A percentile compares a stretch with the other conserved stretches of the same genome.
These are phyloP conservation scores for Tachina lurida DNA, from an alignment of 2,888 invertebrate genomes.

Conservation along the genomic window DNA sequence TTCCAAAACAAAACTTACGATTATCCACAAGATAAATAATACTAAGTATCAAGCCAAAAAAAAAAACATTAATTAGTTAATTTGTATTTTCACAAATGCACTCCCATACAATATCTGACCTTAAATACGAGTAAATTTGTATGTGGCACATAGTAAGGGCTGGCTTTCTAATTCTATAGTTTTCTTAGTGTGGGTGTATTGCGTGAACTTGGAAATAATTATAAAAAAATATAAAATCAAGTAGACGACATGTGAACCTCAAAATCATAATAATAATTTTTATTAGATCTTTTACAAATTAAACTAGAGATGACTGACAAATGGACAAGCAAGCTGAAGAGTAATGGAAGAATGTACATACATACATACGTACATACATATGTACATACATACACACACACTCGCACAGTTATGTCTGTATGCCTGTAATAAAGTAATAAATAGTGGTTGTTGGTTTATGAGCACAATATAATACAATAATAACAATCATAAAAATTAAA, in stretches of 20 bases:
- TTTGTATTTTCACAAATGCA: neutral
- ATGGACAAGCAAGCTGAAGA: neutral
- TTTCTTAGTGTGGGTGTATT: constrained; percentile 13
- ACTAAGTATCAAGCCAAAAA: neutral
- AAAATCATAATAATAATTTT: constrained; percentile 62
- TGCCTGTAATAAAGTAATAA: constrained; percentile 38
- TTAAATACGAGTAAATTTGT: neutral
- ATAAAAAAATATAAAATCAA: constrained; percentile 19
- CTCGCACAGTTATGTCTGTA: neutral
- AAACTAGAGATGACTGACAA: constrained; percentile 24
- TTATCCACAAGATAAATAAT: constrained; percentile 51
- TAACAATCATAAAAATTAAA: constrained; percentile 60
- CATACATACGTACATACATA: neutral
- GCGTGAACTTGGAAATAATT: constrained; percentile 16
- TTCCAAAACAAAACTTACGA: constrained; percentile 73
- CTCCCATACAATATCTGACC: neutral
- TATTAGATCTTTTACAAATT: constrained; percentile 50
- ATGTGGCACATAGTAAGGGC: neutral
- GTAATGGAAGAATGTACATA: neutral
- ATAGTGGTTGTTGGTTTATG: constrained; percentile 55
- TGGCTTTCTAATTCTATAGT: neutral
- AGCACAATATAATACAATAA: constrained; percentile 56
- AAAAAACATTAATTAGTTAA: constrained; percentile 5
- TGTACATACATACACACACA: too few species aligned
- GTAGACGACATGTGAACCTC: constrained; percentile 56